Base-by-base conservation (phyloP, 2,888 invertebrate species). In the Masnerella sp. region DNA sequence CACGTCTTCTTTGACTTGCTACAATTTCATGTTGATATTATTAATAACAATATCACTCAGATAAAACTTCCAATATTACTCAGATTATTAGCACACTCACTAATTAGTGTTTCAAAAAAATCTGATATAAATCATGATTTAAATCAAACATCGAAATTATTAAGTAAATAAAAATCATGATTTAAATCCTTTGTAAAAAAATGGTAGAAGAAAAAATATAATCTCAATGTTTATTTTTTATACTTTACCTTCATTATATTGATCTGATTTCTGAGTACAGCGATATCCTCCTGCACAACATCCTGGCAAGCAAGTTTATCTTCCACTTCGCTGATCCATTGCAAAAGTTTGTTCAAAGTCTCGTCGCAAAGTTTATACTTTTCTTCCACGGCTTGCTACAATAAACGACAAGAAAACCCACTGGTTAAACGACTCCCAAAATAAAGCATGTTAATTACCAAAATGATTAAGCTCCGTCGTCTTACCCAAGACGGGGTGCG, bases 321-420 rank as follows among this genome's bases (percentile, higher is more conserved):
- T 88, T 97, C 97, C 5, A 96, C 90, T 71, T 94, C 93, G 17
- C 92, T 91, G 79, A 97, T 93, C 96, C 96, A 97, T 88, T 94
- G 93, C 80, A 96, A 89, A 67, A 97, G 90, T 85, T 95, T 95
- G 74, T 93, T 92, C 69, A 96, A 90, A 36, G 93, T 94, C 87
- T 96, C 95, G 88, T 96, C 95, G 88, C 96, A 96, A 82, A 95
- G 90, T 86, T 94, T 94, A 90, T 96, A 97, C 88, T 96, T 96
- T 88, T 97, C 97, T 89, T 96, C 95, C 81, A 96, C 95, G 84
- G 96, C 96, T 95, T 96, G 96, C 97, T 97, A 91, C 78, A 91
- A 89, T 84, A 85, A 81, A 81, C 3, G 7, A 54, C 15, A 40
- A n/a, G n/a, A n/a, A n/a, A n/a, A n/a, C n/a, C n/a, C n/a, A n/a